These are phyloP conservation scores for Bufotes viridis DNA, from an alignment of 2,797 vertebrate species.

Conservation along the genomic window DNA sequence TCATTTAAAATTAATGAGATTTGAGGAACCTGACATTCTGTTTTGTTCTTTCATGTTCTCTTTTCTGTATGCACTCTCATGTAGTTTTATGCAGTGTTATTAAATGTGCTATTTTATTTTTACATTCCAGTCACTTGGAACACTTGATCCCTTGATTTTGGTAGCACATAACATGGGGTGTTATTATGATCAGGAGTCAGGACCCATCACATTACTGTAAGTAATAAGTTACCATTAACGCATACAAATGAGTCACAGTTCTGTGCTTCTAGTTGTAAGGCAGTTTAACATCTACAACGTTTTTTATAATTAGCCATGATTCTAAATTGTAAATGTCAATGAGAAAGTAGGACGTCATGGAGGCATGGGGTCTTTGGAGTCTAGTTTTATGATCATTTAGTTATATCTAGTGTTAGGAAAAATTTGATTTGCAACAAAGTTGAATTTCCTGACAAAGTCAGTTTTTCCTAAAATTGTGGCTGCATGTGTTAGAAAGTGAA, in stretches of 20 bases:
- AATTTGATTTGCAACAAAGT: too few relatives aligned
- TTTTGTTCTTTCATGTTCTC: not conserved
- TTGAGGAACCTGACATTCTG: not conserved
- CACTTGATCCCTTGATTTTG: not conserved
- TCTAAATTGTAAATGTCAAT: conserved; percentile 5
- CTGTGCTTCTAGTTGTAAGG: not conserved
- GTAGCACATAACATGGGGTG: not conserved
- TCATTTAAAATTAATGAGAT: conserved; percentile 18
- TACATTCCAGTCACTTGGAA: not conserved
- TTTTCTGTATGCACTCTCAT: not conserved
- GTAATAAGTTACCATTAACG: conserved; percentile 3
- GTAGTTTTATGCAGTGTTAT: not conserved
- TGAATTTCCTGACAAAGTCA: too few relatives aligned
- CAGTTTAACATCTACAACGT: not conserved
- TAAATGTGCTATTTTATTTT: not conserved
- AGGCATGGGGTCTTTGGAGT: not conserved
- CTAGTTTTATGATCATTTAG: not conserved
- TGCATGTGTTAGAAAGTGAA: too few relatives aligned
- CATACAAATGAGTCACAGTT: not conserved
- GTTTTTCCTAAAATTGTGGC: too few relatives aligned
- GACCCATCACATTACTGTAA: not conserved
- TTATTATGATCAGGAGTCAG: not conserved
- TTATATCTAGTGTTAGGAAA: not conserved
- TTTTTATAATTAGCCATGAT: conserved; percentile 5
- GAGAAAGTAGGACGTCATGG: not conserved